Evolutionary conservation across 2,797 vertebrate species (phyloP).

Genomic region (Octomys mimax): DNA sequence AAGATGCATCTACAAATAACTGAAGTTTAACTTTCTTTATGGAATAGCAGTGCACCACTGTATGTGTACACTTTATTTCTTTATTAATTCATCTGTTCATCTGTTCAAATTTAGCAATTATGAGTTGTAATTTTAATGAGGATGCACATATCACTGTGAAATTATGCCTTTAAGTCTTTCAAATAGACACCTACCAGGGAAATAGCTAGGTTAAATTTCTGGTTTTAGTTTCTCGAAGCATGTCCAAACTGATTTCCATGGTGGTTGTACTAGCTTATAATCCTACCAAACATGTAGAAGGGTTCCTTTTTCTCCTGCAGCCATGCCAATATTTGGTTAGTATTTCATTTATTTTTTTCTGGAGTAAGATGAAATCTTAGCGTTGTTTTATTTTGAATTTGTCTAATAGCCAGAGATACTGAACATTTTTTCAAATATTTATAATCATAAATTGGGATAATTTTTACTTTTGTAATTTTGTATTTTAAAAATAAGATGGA

Average conservation of each 20-base stretch:
- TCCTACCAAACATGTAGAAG: neutral
- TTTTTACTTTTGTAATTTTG: neutral
- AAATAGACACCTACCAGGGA: neutral
- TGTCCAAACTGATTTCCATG: neutral
- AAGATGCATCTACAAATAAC: neutral
- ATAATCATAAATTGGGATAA: neutral
- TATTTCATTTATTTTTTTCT: neutral
- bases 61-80: neutral
- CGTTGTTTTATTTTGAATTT: neutral
- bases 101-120: neutral
- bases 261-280: neutral
- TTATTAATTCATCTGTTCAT: neutral
- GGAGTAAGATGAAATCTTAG: neutral
- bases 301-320: neutral
- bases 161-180: neutral
- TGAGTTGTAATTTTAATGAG: neutral
- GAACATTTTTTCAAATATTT: neutral
- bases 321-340: neutral
- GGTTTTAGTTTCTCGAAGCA: neutral
- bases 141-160: neutral
- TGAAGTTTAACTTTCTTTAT: neutral
- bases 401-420: neutral
- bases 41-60: neutral
- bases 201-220: neutral
- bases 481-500: conserved; percentile 36